phyloP scores from a whole-genome alignment of 2,888 invertebrate genomes.

The Druceiella hillmani region DNA sequence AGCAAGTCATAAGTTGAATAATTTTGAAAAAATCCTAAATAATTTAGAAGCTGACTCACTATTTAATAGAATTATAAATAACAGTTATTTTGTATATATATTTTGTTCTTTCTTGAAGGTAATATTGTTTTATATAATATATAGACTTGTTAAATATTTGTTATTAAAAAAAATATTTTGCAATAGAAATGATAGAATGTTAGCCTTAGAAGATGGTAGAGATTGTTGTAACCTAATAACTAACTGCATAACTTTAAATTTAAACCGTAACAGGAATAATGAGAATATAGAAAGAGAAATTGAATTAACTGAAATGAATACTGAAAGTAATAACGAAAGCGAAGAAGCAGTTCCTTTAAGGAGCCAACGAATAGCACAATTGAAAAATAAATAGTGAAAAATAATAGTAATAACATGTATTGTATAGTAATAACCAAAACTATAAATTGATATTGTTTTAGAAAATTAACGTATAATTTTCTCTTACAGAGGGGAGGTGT shows the following conservation, averaged over 20 bases:
- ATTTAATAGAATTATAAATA: background rate
- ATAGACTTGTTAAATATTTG: background rate
- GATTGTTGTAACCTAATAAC: background rate
- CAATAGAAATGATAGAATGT: no score
- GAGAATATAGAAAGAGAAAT: background rate
- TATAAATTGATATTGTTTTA: background rate
- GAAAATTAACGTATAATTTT: background rate
- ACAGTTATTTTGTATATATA: background rate
- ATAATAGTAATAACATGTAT: background rate
- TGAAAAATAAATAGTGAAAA: background rate
- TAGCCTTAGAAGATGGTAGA: background rate
- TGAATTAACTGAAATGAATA: background rate
- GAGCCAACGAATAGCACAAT: background rate
- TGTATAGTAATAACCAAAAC: background rate
- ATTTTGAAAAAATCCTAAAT: background rate
- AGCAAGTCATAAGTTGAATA: slow-evolving; percentile 1
- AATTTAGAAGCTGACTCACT: background rate
- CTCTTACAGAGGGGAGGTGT: background rate
- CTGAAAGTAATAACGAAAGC: background rate
- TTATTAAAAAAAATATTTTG: no score
- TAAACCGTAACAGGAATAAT: background rate
- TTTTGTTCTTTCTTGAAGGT: background rate
- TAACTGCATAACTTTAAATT: background rate
- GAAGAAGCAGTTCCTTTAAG: background rate
- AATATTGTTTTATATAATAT: background rate